Percentiles rank a stretch among this genome's conserved stretches.
These are phyloP conservation scores for Pungitius pungitius DNA, from an alignment of 2,113 vertebrate genomes.

Conservation along the genomic window DNA sequence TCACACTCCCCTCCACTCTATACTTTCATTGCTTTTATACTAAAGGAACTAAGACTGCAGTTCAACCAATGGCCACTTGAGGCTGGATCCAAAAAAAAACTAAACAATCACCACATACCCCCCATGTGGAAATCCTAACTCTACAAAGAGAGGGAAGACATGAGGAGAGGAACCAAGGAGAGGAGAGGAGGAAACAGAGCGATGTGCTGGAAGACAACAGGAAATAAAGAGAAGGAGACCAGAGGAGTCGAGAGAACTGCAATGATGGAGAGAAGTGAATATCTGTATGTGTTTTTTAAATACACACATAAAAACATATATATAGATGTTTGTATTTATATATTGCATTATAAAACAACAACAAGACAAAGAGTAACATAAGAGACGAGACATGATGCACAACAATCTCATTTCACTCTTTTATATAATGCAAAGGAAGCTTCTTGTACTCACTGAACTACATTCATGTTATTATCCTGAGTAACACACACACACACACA, in stretches of 20 bases:
- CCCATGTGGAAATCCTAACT: not conserved
- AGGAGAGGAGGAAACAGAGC: not conserved
- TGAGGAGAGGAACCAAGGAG: not conserved
- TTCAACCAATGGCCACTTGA: slow-evolving; percentile 1
- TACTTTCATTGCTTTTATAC: too few relatives aligned
- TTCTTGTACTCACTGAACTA: slow-evolving; percentile 40
- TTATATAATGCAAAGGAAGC: slow-evolving; percentile 37
- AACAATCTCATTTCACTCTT: slow-evolving; percentile 28
- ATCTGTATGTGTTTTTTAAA: too few relatives aligned
- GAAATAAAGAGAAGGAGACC: not conserved
- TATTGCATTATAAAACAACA: not conserved
- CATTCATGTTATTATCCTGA: slow-evolving; percentile 53
- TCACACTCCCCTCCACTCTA: too few relatives aligned
- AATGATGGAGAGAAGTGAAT: not conserved
- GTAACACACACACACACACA: too few relatives aligned
- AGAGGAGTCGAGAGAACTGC: not conserved
- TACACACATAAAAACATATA: not conserved
- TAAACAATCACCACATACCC: not conserved
- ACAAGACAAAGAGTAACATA: not conserved
- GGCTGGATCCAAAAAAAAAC: not conserved
- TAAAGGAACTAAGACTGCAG: too few relatives aligned
- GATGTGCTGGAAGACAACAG: not conserved
- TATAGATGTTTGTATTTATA: not conserved
- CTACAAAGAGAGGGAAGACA: not conserved
- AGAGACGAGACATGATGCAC: slow-evolving; percentile 5